Evolutionary conservation across 2,113 vertebrate species (phyloP).

Genomic region (Platichthys stellatus): DNA sequence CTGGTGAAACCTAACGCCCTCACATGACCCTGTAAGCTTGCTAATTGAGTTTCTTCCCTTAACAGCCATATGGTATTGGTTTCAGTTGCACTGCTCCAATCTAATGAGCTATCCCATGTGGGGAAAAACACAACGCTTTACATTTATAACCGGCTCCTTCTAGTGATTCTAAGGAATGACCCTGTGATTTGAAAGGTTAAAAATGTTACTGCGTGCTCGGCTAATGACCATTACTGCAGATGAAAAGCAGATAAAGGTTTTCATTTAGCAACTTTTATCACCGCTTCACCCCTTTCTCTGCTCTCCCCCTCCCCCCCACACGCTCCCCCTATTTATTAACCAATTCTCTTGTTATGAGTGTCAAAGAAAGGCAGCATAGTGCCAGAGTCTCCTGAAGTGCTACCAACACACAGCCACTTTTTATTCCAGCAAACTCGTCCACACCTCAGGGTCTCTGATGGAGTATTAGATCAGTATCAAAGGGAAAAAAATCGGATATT

Average conservation of each 20-base stretch:
- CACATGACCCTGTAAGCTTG: constrained; percentile 58
- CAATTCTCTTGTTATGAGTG: constrained; percentile 25
- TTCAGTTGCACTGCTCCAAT: constrained; percentile 60
- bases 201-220: constrained; percentile 48
- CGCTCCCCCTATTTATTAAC: constrained; percentile 26
- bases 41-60: constrained; percentile 75
- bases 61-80: constrained; percentile 79
- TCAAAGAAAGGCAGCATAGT: constrained; percentile 36
- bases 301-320: constrained; percentile 6
- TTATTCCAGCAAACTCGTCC: too few species aligned
- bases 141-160: constrained; percentile 72
- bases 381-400: constrained; percentile 5
- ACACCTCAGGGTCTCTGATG: too few species aligned
- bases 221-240: constrained; percentile 65
- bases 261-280: constrained; percentile 64
- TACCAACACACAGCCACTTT: constrained; percentile 4
- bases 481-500: too few species aligned
- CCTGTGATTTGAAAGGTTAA: constrained; percentile 67
- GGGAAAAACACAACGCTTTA: constrained; percentile 60
- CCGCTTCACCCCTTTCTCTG: constrained; percentile 24
- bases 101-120: constrained; percentile 76
- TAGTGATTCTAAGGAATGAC: constrained; percentile 67
- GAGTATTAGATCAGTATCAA: too few species aligned
- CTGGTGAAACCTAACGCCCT: constrained; percentile 46
- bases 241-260: constrained; percentile 73